Conservation (phyloP, 2,113 vertebrate genomes). For the Rhinolophus ferrumequinum region DNA sequence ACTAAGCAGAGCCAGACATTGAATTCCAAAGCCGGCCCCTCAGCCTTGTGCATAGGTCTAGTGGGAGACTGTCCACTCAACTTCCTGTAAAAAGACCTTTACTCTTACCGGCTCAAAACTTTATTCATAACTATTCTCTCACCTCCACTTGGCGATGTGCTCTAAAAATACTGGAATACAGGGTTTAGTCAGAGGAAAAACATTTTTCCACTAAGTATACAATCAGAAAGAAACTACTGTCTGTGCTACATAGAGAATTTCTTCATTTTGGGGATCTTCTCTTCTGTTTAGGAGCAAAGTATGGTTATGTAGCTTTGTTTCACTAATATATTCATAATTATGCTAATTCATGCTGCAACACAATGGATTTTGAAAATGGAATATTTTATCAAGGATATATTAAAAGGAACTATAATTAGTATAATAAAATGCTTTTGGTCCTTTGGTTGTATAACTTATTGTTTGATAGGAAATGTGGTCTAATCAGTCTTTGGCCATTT, state of each 20-base stretch:
- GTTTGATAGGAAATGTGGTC: constrained; percentile 12
- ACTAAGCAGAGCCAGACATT: not conserved
- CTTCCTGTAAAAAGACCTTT: not conserved
- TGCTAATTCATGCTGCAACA: not conserved
- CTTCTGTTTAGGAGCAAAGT: not conserved
- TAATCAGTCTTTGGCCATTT: not conserved
- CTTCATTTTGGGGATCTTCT: not conserved
- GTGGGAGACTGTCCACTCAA: not conserved
- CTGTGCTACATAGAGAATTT: not conserved
- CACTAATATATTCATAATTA: not conserved
- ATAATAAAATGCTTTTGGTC: not conserved
- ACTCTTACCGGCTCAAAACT: not conserved
- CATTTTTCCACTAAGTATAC: not conserved
- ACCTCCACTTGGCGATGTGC: not conserved
- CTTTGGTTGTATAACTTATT: constrained; percentile 31
- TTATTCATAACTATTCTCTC: rapidly evolving
- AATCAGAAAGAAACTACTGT: not conserved
- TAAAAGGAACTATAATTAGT: constrained; percentile 48
- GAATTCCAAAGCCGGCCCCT: not conserved
- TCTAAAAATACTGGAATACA: not conserved
- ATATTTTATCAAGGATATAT: constrained; percentile 14
- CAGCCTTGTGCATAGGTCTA: not conserved
- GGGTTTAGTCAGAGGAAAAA: not conserved
- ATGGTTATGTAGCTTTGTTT: not conserved
- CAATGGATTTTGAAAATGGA: not conserved